Percentiles rank a stretch among this genome's conserved stretches.
Evolutionary conservation across 2,113 vertebrate species (phyloP).

Genomic region (Delphinapterus leucas): DNA sequence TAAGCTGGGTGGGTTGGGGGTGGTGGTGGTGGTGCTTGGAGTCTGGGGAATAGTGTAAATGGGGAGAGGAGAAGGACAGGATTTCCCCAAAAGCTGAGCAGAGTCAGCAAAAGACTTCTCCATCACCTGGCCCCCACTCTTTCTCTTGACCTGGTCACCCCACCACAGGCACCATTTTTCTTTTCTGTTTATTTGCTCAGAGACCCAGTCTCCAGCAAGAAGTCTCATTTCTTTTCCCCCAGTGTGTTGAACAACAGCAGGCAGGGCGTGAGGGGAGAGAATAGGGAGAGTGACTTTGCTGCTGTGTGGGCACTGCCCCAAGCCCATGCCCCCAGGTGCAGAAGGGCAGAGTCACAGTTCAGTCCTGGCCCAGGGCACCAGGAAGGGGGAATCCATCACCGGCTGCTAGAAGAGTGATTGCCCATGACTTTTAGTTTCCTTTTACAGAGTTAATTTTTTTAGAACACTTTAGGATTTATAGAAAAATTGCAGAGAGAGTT

Average conservation of each 20-base stretch:
- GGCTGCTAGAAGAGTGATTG: background rate
- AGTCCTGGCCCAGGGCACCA: background rate
- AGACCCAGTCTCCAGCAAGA: background rate
- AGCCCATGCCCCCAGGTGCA: background rate
- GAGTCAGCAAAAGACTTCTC: background rate
- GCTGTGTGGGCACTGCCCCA: background rate
- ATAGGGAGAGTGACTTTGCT: fast-evolving
- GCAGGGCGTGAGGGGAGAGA: background rate
- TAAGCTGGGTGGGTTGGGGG: background rate
- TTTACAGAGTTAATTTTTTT: background rate
- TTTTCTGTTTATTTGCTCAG: constrained; percentile 53
- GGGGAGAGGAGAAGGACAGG: background rate
- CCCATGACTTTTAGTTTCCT: background rate
- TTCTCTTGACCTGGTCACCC: background rate
- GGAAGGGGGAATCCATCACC: background rate
- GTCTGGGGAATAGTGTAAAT: background rate
- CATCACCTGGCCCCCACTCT: background rate
- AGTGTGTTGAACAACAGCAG: constrained; percentile 21
- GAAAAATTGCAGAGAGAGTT: background rate
- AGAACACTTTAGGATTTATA: background rate
- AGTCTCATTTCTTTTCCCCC: background rate
- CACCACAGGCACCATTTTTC: background rate
- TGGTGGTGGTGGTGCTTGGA: background rate
- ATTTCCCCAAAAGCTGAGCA: background rate
- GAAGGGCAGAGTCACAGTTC: background rate